phyloP scores from a whole-genome alignment of 2,113 vertebrate genomes.

The Indicator maculatus region DNA sequence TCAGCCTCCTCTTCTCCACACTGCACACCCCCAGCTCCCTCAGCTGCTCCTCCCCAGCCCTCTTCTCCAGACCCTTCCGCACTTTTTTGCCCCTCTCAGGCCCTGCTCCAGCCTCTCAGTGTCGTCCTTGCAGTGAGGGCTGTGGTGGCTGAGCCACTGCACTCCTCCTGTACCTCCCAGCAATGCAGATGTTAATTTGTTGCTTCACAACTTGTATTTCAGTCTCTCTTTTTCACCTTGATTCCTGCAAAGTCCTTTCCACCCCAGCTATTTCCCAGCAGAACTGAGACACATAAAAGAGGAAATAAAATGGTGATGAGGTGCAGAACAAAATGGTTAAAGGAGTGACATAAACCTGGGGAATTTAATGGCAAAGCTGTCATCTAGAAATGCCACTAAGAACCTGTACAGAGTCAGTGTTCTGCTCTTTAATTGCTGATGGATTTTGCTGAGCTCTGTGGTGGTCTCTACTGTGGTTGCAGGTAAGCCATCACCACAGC shows the following conservation, averaged over 20 bases:
- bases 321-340: neutral
- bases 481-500: neutral
- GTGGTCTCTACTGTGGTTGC: neutral
- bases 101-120: too few relatives aligned
- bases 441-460: neutral
- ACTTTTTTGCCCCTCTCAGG: too few relatives aligned
- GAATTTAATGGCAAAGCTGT: slow-evolving; percentile 14
- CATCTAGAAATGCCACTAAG: neutral
- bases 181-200: neutral
- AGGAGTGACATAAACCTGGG: neutral
- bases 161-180: neutral
- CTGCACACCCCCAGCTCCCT: too few relatives aligned
- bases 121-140: too few relatives aligned
- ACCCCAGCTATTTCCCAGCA: neutral
- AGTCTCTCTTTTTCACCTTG: neutral
- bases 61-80: too few relatives aligned
- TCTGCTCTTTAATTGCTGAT: neutral
- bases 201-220: neutral
- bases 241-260: neutral
- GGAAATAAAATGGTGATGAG: neutral
- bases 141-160: neutral
- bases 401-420: neutral
- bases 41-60: too few relatives aligned
- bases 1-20: too few relatives aligned
- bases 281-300: neutral